Conservation (phyloP, 2,888 invertebrate species). For the Exocentrus adspersus region DNA sequence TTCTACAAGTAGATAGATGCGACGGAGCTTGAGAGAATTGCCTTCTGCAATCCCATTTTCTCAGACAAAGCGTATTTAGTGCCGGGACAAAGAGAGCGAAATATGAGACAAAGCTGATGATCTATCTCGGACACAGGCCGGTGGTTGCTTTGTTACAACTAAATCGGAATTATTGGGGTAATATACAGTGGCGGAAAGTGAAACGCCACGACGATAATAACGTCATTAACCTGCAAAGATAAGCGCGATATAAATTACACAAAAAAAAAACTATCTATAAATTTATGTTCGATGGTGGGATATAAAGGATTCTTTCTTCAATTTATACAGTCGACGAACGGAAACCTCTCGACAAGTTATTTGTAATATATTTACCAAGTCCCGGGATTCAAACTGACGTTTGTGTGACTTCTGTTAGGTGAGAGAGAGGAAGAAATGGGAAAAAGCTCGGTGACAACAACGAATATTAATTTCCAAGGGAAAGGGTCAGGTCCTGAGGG, state of each 20-base stretch:
- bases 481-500: slow-evolving; percentile 4
- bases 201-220: too few species aligned
- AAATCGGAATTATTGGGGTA: background rate
- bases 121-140: background rate
- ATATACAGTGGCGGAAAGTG: too few species aligned
- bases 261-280: too few species aligned
- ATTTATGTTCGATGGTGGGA: too few species aligned
- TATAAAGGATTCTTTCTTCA: too few species aligned
- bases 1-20: too few species aligned
- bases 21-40: background rate
- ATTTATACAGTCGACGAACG: too few species aligned
- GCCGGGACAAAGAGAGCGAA: background rate
- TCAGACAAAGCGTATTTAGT: background rate
- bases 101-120: slow-evolving; percentile 6
- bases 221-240: too few species aligned
- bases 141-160: slow-evolving; percentile 11
- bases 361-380: background rate
- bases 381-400: too few species aligned
- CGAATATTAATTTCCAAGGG: slow-evolving; percentile 23
- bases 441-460: slow-evolving; percentile 1
- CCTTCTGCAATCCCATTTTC: background rate
- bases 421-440: background rate
- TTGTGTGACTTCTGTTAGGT: too few species aligned
- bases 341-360: background rate
- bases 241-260: too few species aligned